Conservation (phyloP, 2,113 vertebrate species). For the Heptranchias perlo region DNA sequence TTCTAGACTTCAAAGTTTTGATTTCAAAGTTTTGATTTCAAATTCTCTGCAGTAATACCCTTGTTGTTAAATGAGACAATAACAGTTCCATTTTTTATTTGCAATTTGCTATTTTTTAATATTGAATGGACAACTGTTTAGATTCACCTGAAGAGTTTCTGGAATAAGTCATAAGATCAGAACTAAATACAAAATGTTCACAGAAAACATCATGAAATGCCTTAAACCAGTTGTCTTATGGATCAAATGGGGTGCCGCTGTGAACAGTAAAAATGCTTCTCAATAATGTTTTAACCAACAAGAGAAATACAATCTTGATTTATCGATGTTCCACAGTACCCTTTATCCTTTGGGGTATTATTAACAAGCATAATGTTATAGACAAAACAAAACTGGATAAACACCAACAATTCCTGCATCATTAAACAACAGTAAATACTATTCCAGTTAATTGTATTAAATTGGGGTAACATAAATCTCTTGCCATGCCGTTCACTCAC, state of each 20-base stretch:
- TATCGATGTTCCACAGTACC: neutral
- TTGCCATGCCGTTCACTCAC: neutral
- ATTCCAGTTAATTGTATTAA: neutral
- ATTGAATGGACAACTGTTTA: too few relatives aligned
- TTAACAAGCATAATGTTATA: neutral
- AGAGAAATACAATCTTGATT: neutral
- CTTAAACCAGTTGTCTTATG: neutral
- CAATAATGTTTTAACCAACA: neutral
- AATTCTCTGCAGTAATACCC: too few relatives aligned
- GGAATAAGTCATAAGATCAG: neutral
- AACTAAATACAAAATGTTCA: neutral
- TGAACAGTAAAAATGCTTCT: neutral
- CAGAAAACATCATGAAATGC: neutral
- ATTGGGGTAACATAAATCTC: neutral
- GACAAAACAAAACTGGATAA: neutral
- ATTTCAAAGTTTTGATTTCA: too few relatives aligned
- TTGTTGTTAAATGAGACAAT: too few relatives aligned
- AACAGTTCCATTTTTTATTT: too few relatives aligned
- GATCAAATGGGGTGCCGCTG: neutral
- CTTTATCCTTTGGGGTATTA: neutral
- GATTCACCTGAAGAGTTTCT: too few relatives aligned
- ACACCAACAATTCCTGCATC: neutral
- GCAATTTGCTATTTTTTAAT: too few relatives aligned
- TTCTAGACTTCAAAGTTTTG: too few relatives aligned
- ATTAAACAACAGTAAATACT: neutral